Base-by-base conservation (phyloP, 37 sponge, comb jelly and placozoan genomes). In the Cladorhizidae sp. region DNA sequence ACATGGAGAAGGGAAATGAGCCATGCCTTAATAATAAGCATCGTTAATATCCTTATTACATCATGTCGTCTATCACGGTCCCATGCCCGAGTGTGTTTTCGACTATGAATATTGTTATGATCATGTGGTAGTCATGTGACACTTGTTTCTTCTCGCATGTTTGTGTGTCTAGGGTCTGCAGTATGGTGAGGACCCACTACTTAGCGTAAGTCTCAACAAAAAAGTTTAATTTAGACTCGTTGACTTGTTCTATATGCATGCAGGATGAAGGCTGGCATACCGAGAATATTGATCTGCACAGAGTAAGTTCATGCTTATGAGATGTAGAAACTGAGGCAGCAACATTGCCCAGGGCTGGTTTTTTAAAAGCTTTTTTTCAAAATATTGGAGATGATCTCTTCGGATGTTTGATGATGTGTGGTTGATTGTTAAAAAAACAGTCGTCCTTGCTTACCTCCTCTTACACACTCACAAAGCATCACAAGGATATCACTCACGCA, bases 181-280 rank as follows among this genome's bases (percentile, higher is more conserved):
- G 28, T 59, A 6, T 59, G 6, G 61, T 59, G 61, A 18, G 5
- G 49, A 9, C 49, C 5, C 9, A 45, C 49, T 12, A 12, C 28
- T 23, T 59, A 59, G 17, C 12, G 5, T 59, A 17, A 18, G 61
- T 5, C 17, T 59, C 28, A 39, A 38, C 18, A n/a, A n/a, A n/a
- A n/a, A n/a, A n/a, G n/a, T n/a, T n/a, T n/a, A 70, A n/a, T 14
- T 70, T 70, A 42, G 15, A 70, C 7, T 14, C 8, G 35, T 67
- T 31, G 32, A 25, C 39, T 32, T 3, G 68, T 67, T 31, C 39
- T 67, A 31, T 74, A 20, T 74, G 17, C 49, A 64, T 64, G 21
- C 61, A 77, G 78, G 78, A 64, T 26, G 78, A 49, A 23, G 78
- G 64, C 33, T 77, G 78, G 78, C 31, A 57, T 43, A 64, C 78